Base-by-base conservation (phyloP, 2,797 vertebrate genomes). In the Dipus sagitta region DNA sequence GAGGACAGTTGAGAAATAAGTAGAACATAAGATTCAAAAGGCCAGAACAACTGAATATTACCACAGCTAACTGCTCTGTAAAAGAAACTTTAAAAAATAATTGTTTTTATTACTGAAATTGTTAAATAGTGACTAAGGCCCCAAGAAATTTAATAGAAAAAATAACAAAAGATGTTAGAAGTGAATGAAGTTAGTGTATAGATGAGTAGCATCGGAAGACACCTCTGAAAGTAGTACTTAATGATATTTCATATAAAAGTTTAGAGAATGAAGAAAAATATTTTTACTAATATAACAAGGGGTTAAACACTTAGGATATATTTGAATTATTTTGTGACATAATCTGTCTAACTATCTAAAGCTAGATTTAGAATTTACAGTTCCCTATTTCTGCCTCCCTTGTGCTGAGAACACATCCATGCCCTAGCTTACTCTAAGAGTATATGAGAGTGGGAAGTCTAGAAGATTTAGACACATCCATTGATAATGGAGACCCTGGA, bases 1-100 rank as follows among this genome's bases (percentile, higher is more conserved):
- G 62, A 84, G 26, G 62, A 78, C 23, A 91, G 52, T 87, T 92
- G 84, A 94, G 83, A 86, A 93, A 86, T 74, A 75, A 68, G 64
- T 76, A 74, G 85, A 91, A 92, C 87, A 94, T 79, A 71, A 79
- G 62, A 88, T 86, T 79, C 92, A 86, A 47, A 95, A 94, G 81
- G 23, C 68, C 82, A 96, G 67, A 68, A 79, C 74, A 75, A 76
- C 34, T 93, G 91, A 88, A 90, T 92, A 94, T 67, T 42, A 70
- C 38, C 32, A 12, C 3, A 83, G 86, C 67, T 82, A 94, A 94
- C 38, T 76, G 75, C n/a, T 95, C 76, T 93, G 94, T 72, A 93
- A 91, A 86, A 88, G 20, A 6, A 75, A 83, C 38, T 38, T 90
- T 95, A 94, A 82, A 87, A 92, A 84, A 88, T 89, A 78, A 38